A percentile compares a stretch with the other conserved stretches of the same genome.
phyloP scores from a whole-genome alignment of 2,113 vertebrate species.

The Hoplias malabaricus region DNA sequence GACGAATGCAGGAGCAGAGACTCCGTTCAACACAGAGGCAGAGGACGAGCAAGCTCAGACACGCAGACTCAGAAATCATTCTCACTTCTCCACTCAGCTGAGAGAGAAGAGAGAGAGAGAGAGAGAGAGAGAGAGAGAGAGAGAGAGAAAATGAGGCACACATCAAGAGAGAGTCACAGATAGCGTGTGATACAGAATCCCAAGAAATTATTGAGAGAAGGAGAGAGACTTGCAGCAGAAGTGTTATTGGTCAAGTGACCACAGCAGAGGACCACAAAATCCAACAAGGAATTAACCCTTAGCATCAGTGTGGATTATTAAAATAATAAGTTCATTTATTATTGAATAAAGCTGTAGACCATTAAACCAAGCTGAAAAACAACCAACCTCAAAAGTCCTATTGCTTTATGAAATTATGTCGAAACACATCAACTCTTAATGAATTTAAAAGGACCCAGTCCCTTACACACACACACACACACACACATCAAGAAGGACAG shows the following conservation, averaged over 20 bases:
- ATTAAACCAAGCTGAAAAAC: too few relatives aligned
- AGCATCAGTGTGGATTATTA: too few relatives aligned
- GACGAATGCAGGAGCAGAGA: conserved; percentile 6
- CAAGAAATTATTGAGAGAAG: background rate
- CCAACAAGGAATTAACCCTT: too few relatives aligned
- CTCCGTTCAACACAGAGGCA: background rate
- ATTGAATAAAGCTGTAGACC: too few relatives aligned
- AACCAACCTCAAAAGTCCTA: too few relatives aligned
- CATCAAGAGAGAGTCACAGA: background rate
- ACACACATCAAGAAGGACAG: conserved; percentile 14
- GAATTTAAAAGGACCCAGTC: too few relatives aligned
- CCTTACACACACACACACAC: conserved; percentile 18
- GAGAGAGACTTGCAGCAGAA: too few relatives aligned
- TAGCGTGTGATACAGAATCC: background rate
- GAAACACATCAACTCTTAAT: too few relatives aligned
- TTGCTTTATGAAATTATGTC: too few relatives aligned
- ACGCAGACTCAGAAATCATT: conserved; percentile 12
- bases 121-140: background rate
- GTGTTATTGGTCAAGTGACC: too few relatives aligned
- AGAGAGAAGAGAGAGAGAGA: background rate
- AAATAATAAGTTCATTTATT: too few relatives aligned
- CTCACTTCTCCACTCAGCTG: conserved; percentile 15
- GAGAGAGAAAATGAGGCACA: background rate
- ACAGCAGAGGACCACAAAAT: too few relatives aligned
- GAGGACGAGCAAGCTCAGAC: conserved; percentile 16